phyloP scores from a whole-genome alignment of 2,113 vertebrate species.

The Platanista minor region DNA sequence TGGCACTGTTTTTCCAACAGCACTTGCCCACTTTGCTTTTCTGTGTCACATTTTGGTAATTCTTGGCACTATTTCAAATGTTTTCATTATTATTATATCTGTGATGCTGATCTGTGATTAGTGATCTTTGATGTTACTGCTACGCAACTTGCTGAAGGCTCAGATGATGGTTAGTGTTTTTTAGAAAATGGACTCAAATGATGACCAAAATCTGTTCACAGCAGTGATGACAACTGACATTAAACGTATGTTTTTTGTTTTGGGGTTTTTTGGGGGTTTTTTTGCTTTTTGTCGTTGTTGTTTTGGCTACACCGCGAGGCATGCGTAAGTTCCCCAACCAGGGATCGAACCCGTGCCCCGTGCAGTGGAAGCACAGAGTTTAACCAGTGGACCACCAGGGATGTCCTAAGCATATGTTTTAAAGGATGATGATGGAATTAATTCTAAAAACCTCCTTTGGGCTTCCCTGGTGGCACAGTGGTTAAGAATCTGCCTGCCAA shows the following conservation, averaged over 20 bases:
- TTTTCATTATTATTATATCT: not conserved
- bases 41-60: not conserved
- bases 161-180: not conserved
- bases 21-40: not conserved
- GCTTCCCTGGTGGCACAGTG: too few relatives aligned
- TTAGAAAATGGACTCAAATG: not conserved
- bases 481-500: too few relatives aligned
- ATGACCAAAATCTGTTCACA: not conserved
- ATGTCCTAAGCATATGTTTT: not conserved
- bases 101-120: not conserved
- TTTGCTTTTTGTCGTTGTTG: not conserved
- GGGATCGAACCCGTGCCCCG: not conserved
- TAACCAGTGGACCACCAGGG: not conserved
- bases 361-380: not conserved
- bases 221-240: not conserved
- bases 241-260: not conserved
- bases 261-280: not conserved
- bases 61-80: not conserved
- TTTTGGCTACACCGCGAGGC: not conserved
- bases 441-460: not conserved
- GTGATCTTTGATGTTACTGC: not conserved
- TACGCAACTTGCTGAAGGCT: not conserved
- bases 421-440: not conserved
- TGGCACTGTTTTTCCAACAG: not conserved
- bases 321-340: not conserved